phyloP scores from a whole-genome alignment of 2,797 vertebrate species.

The Amblyopsis hoosieri region DNA sequence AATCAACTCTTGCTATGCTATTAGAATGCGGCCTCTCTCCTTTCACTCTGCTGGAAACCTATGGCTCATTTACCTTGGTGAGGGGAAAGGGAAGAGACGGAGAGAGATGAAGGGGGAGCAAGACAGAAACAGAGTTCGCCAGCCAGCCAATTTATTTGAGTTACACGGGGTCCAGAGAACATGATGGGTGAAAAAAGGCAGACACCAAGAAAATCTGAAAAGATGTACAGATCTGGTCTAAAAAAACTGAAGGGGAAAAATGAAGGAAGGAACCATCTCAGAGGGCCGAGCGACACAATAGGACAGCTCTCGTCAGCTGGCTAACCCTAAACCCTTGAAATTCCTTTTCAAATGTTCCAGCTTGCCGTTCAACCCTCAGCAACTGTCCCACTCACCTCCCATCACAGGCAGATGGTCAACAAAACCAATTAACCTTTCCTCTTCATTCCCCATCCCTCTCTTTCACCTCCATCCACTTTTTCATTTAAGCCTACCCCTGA shows the following conservation, averaged over 20 bases:
- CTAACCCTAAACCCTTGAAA: slow-evolving; percentile 30
- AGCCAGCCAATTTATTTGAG: slow-evolving; percentile 14
- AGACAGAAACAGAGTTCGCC: slow-evolving; percentile 24
- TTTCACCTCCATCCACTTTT: slow-evolving; percentile 51
- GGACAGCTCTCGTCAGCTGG: slow-evolving; percentile 34
- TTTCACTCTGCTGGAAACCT: slow-evolving; percentile 51
- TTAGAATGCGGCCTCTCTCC: slow-evolving; percentile 36
- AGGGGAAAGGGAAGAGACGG: slow-evolving; percentile 15
- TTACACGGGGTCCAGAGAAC: slow-evolving; percentile 9
- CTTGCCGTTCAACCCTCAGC: slow-evolving; percentile 51
- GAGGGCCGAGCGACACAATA: slow-evolving; percentile 57
- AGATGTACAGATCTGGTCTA: slow-evolving; percentile 3
- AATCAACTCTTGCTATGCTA: slow-evolving; percentile 24
- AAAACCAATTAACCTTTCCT: slow-evolving; percentile 87
- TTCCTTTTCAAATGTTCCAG: slow-evolving; percentile 67
- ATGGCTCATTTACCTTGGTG: slow-evolving; percentile 45
- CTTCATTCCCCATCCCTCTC: slow-evolving; percentile 67
- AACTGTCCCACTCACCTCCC: slow-evolving; percentile 38
- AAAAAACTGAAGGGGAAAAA: slow-evolving; percentile 4
- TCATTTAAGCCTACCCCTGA: slow-evolving; percentile 65
- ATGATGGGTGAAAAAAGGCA: slow-evolving; percentile 15
- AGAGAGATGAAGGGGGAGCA: slow-evolving; percentile 3
- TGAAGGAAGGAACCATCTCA: slow-evolving; percentile 1
- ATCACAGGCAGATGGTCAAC: slow-evolving; percentile 84
- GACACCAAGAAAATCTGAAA: background rate